Base-by-base conservation (phyloP, 2,113 vertebrate species). In the Menura novaehollandiae region DNA sequence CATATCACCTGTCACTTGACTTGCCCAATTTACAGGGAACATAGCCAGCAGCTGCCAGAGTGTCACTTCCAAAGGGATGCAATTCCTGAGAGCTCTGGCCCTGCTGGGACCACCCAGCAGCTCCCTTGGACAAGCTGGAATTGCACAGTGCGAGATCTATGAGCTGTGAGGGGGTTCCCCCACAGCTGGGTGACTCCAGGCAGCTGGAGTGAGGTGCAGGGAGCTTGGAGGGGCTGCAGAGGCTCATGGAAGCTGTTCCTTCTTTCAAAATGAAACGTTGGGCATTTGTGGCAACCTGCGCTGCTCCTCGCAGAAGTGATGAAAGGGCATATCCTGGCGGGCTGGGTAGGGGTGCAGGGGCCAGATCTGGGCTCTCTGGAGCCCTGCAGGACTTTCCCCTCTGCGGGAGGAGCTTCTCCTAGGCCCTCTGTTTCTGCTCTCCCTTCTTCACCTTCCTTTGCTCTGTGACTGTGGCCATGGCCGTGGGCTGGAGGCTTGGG, bases 81-180 rank as follows among this genome's bases (percentile, higher is more conserved):
- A 10, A 4, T 76, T 55, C 27, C 58, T 27, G 15, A 55, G 79
- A 56, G 67, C 77, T 76, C 30, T 49, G 15, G 17, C 43, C 62
- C 37, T 23, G 21, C 15, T 63, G 67, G 37, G 35, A 35, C 11
- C 44, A 10, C 11, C 52, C 44, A 51, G 67, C 58, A 28, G 33
- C 11, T 47, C 30, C 22, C 12, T 39, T 3, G 10, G 53, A 58
- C 11, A 14, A 18, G 41, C 41, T 0, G 0, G 51, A 47, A n/a
- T 6, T 46, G 43, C 3, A 8, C 23, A 43, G 43, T 1, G 0
- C 4, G 12, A 37, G 22, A 35, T 53, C 68, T 7, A 6, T 28
- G 49, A 58, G 64, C 73, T 49, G 43, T 1, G n/a, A 30, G 51
- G 55, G 44, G 4, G 0, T 13, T 39, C 16, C 44, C 14, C n/a